These are phyloP conservation scores for Loris lydekkerianus DNA, from an alignment of 2,797 vertebrate species.

Conservation along the genomic window DNA sequence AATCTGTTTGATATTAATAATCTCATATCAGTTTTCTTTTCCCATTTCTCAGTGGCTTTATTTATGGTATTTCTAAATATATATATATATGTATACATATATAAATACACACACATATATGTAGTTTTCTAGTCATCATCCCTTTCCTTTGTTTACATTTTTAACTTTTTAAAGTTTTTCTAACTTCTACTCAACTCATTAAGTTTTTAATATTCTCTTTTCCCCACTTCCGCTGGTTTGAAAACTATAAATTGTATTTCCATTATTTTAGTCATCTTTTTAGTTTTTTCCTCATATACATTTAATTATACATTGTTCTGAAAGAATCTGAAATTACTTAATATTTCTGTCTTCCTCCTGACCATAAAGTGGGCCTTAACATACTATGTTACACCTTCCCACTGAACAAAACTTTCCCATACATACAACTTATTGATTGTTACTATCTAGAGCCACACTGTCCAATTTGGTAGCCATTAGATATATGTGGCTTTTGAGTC, in stretches of 20 bases:
- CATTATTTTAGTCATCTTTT: slow-evolving; percentile 42
- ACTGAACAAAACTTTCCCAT: slow-evolving; percentile 10
- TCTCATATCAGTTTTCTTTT: slow-evolving; percentile 34
- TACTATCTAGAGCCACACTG: slow-evolving; percentile 2
- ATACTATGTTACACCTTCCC: neutral
- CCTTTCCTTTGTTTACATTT: slow-evolving; percentile 35
- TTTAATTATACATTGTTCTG: slow-evolving; percentile 48
- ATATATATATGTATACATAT: neutral
- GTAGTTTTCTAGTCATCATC: slow-evolving; percentile 31
- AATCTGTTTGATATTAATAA: slow-evolving; percentile 36
- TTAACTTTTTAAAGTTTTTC: slow-evolving; percentile 38
- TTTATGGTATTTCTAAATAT: slow-evolving; percentile 16
- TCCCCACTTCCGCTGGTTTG: neutral
- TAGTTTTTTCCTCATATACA: slow-evolving; percentile 9
- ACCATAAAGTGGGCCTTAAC: slow-evolving; percentile 8
- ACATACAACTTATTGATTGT: slow-evolving; percentile 12
- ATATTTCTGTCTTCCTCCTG: slow-evolving; percentile 28
- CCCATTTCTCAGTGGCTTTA: slow-evolving; percentile 54
- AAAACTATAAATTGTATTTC: slow-evolving; percentile 36
- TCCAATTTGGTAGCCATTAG: neutral
- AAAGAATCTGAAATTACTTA: slow-evolving; percentile 55
- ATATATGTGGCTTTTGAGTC: neutral
- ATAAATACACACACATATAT: too few relatives aligned
- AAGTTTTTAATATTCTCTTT: slow-evolving; percentile 40
- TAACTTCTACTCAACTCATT: slow-evolving; percentile 25